phyloP scores from a whole-genome alignment of 2,888 invertebrate genomes.

The Balanococcus diminutus region DNA sequence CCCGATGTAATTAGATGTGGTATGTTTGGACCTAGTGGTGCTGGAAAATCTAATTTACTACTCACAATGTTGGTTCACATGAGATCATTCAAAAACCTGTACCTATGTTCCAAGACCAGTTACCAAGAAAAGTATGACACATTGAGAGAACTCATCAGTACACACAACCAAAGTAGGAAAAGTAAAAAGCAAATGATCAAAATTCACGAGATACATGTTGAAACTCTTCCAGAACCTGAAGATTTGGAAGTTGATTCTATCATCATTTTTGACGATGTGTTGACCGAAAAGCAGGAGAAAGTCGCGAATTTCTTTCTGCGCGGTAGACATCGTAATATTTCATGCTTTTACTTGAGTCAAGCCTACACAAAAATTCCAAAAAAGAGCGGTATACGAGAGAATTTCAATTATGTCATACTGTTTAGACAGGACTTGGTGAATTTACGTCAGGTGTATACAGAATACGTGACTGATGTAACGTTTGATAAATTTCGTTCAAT shows the following conservation, averaged over 20 bases:
- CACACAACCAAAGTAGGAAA: not conserved
- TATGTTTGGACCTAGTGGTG: slow-evolving; percentile 60
- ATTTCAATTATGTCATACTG: slow-evolving; percentile 60
- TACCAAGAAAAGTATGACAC: too few species aligned
- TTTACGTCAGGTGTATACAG: slow-evolving; percentile 59
- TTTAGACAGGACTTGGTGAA: slow-evolving; percentile 61
- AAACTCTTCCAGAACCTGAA: slow-evolving; percentile 57
- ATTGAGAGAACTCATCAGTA: slow-evolving; percentile 57
- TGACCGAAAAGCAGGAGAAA: slow-evolving; percentile 60
- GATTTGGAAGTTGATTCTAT: slow-evolving; percentile 60
- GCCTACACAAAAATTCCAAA: slow-evolving; percentile 61
- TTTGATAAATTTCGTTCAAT: slow-evolving; percentile 58
- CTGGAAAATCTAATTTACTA: slow-evolving; percentile 60
- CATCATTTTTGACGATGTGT: slow-evolving; percentile 62
- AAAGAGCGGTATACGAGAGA: slow-evolving; percentile 60
- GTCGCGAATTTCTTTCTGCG: slow-evolving; percentile 60
- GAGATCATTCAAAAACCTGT: slow-evolving; percentile 61
- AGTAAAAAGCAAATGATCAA: slow-evolving; percentile 54
- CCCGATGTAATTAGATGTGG: slow-evolving; percentile 58
- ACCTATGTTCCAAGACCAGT: slow-evolving; percentile 60
- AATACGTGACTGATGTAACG: slow-evolving; percentile 55
- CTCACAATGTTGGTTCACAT: slow-evolving; percentile 60
- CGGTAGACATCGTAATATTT: slow-evolving; percentile 60
- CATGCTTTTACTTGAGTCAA: slow-evolving; percentile 61
- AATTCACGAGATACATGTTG: slow-evolving; percentile 56